Conservation (phyloP, 2,113 vertebrate species). For the Ardeotis arabs region DNA sequence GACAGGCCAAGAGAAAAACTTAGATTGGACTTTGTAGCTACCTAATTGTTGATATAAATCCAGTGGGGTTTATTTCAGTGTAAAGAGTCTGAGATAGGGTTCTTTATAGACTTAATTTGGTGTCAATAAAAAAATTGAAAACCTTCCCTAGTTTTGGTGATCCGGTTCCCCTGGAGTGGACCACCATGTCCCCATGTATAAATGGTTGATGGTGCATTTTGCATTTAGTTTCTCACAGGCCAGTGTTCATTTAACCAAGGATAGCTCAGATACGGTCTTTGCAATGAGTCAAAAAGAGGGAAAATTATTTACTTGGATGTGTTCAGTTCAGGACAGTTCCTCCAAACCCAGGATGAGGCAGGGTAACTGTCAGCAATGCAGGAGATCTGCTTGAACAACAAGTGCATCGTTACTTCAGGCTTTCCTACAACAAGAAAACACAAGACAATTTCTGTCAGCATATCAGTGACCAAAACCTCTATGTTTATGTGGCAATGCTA, state of each 20-base stretch:
- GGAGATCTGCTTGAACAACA: slow-evolving; percentile 51
- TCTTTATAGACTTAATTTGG: neutral
- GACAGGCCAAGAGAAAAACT: neutral
- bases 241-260: neutral
- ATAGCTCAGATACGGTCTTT: neutral
- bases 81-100: neutral
- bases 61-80: neutral
- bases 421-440: slow-evolving; percentile 52
- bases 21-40: neutral
- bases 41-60: neutral
- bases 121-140: neutral
- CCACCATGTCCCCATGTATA: neutral
- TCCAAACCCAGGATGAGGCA: slow-evolving; percentile 76
- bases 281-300: neutral
- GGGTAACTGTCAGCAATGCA: slow-evolving; percentile 75
- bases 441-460: neutral
- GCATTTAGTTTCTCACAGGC: neutral
- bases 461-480: neutral
- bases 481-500: neutral
- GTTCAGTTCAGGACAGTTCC: slow-evolving; percentile 54
- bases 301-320: slow-evolving; percentile 71
- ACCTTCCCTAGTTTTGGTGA: neutral
- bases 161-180: neutral
- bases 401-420: slow-evolving; percentile 60
- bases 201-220: neutral